Conservation (phyloP, 2,113 vertebrate genomes). For the Procavia capensis region DNA sequence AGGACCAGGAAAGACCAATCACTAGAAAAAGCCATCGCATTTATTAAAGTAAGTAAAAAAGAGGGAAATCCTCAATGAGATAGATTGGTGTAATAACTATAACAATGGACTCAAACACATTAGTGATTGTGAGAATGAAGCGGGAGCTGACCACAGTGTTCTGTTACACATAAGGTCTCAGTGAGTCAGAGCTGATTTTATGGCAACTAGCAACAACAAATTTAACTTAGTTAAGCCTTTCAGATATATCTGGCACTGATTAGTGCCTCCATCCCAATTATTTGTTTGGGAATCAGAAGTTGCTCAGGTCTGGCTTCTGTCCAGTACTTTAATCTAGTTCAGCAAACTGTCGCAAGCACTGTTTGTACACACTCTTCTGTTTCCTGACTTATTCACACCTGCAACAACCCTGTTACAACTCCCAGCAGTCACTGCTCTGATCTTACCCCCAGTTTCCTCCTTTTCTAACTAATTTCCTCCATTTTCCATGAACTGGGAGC, state of each 20-base stretch:
- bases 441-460: neutral
- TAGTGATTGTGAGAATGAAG: neutral
- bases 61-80: neutral
- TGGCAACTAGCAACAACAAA: neutral
- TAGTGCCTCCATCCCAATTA: neutral
- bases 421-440: neutral
- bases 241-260: neutral
- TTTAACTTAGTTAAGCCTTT: constrained; percentile 18
- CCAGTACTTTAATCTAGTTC: neutral
- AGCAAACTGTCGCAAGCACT: neutral
- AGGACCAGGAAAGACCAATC: neutral
- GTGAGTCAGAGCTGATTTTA: neutral
- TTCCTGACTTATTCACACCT: neutral
- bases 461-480: neutral
- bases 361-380: neutral
- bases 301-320: neutral
- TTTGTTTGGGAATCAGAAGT: constrained; percentile 19
- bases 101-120: no score
- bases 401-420: neutral
- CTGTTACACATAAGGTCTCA: neutral
- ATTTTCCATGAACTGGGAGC: neutral
- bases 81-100: neutral
- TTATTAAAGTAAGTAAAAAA: neutral
- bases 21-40: neutral
- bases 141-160: neutral